A percentile compares a stretch with the other conserved stretches of the same genome.
phyloP scores from a whole-genome alignment of 2,888 invertebrate genomes.

The Drosophila histrio region DNA sequence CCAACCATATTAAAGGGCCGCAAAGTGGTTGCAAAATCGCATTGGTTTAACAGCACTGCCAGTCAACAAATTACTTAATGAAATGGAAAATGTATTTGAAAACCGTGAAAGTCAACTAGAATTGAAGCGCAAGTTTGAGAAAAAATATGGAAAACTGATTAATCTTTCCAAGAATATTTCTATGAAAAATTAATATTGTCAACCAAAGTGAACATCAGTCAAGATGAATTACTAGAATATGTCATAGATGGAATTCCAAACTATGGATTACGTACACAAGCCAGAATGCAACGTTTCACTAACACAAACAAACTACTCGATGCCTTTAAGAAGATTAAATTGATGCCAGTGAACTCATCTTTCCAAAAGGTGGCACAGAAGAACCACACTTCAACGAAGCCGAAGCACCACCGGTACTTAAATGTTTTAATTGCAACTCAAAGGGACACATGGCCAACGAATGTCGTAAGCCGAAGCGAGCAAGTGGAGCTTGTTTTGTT shows the following conservation, averaged over 20 bases:
- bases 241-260: neutral
- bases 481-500: neutral
- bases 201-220: neutral
- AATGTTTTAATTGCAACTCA: neutral
- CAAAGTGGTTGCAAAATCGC: neutral
- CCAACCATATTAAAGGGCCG: neutral
- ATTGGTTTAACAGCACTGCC: neutral
- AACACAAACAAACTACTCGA: too few relatives aligned
- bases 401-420: neutral
- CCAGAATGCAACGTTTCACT: too few relatives aligned
- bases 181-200: neutral
- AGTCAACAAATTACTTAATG: neutral
- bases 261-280: neutral
- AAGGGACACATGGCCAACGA: neutral
- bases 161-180: neutral
- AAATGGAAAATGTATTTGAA: neutral
- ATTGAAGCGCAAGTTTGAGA: neutral
- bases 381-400: neutral
- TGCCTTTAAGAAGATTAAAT: too few relatives aligned
- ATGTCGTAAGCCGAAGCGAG: neutral
- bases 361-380: neutral
- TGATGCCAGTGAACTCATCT: neutral
- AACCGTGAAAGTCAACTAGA: neutral
- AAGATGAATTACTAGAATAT: neutral
- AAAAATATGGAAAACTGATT: neutral